Conservation (phyloP, 2,797 vertebrate genomes). For the Chaenodraco wilsoni region DNA sequence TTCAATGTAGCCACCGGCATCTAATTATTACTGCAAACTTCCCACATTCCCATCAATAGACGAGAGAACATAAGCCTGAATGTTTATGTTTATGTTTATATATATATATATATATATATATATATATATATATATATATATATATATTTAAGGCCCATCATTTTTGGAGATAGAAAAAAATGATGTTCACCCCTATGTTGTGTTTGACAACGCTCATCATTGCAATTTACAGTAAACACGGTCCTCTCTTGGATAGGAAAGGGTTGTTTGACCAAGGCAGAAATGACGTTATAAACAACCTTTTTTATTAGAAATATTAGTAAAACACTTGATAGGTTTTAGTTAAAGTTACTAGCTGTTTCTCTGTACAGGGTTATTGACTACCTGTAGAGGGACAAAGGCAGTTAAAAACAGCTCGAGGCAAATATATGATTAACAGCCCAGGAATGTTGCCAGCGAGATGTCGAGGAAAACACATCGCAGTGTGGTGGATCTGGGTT, state of each 20-base stretch:
- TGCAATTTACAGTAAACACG: slow-evolving; percentile 12
- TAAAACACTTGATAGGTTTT: not conserved
- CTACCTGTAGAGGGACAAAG: not conserved
- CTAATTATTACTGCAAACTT: not conserved
- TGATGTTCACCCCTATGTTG: not conserved
- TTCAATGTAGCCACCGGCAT: not conserved
- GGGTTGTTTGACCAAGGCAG: not conserved
- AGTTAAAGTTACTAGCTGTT: not conserved
- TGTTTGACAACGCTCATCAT: not conserved
- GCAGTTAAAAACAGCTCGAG: slow-evolving; percentile 1
- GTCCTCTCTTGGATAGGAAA: not conserved
- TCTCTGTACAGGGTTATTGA: not conserved
- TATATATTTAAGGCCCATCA: not conserved
- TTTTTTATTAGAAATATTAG: not conserved
- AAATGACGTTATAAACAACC: not conserved
- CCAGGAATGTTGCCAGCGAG: not conserved
- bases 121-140: not conserved
- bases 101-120: not conserved
- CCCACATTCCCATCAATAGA: slow-evolving; percentile 14
- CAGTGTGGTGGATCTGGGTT: not conserved
- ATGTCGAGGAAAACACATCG: not conserved
- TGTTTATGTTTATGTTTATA: too few relatives aligned
- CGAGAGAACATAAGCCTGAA: not conserved
- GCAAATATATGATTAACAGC: slow-evolving; percentile 19
- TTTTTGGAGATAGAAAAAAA: not conserved